Conservation (phyloP, 2,113 vertebrate species). For the Limanda limanda region DNA sequence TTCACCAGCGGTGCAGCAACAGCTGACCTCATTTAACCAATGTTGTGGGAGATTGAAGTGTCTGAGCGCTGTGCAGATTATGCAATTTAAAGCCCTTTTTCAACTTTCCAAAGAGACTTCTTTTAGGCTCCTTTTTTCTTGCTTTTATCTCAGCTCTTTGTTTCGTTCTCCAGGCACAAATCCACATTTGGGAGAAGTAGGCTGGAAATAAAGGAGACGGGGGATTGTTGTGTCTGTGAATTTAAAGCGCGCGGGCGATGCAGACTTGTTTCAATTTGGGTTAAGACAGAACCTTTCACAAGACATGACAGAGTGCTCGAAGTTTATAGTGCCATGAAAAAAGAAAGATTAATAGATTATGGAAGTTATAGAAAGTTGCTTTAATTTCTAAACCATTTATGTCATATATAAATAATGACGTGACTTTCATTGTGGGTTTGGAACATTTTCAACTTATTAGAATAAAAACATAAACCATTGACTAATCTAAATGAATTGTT, state of each 20-base stretch:
- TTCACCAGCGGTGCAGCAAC: not conserved
- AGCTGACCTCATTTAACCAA: conserved; percentile 30
- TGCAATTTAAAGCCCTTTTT: not conserved
- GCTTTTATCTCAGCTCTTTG: not conserved
- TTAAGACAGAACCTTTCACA: not conserved
- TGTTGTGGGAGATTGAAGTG: no score
- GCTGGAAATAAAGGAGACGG: conserved; percentile 12
- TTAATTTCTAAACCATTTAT: no score
- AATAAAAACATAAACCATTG: no score
- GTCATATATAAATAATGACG: no score
- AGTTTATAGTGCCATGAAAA: not conserved
- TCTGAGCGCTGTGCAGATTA: not conserved
- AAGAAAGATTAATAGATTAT: not conserved
- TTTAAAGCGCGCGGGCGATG: not conserved
- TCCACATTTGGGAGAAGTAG: not conserved
- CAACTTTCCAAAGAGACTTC: not conserved
- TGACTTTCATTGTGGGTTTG: no score
- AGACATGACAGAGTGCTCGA: not conserved
- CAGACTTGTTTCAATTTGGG: not conserved
- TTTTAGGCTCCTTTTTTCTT: not conserved
- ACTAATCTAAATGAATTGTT: no score
- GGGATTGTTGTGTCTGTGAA: not conserved
- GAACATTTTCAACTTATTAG: no score
- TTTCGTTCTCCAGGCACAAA: conserved; percentile 13
- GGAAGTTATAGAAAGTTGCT: not conserved